These are phyloP conservation scores for Mus spretus DNA, from an alignment of 2,797 vertebrate genomes.

Conservation along the genomic window DNA sequence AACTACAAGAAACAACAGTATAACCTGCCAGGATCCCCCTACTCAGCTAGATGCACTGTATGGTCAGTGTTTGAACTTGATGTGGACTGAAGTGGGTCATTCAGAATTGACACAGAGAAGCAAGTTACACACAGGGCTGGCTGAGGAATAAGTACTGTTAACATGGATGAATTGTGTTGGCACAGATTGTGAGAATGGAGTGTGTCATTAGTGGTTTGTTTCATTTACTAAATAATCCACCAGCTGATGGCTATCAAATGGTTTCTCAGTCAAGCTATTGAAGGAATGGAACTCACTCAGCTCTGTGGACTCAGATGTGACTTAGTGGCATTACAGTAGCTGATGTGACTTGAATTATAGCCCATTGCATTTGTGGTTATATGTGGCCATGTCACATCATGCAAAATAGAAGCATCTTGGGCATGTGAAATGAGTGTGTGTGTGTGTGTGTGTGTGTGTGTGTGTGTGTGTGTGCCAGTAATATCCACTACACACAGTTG, in stretches of 20 bases:
- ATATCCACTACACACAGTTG: too few relatives aligned
- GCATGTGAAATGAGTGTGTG: background rate
- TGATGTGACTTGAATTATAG: background rate
- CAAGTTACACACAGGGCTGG: background rate
- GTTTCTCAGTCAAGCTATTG: background rate
- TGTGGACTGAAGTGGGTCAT: background rate
- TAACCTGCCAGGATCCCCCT: background rate
- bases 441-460: background rate
- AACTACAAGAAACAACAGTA: background rate
- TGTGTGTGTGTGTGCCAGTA: background rate
- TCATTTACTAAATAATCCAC: constrained; percentile 49
- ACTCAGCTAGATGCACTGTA: background rate
- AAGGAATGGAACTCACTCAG: background rate
- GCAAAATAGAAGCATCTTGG: background rate
- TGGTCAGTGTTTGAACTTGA: background rate
- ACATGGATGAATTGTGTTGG: background rate
- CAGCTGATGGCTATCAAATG: constrained; percentile 47
- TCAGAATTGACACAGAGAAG: background rate
- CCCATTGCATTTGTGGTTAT: background rate
- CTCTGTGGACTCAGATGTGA: background rate
- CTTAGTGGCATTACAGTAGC: background rate
- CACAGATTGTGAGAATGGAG: constrained; percentile 13
- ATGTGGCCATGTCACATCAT: background rate
- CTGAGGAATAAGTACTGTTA: background rate
- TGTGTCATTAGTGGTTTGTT: background rate